Percentiles rank a stretch among this genome's conserved stretches.
Conservation (phyloP, 2,888 invertebrate genomes). For the Apeira syringaria region DNA sequence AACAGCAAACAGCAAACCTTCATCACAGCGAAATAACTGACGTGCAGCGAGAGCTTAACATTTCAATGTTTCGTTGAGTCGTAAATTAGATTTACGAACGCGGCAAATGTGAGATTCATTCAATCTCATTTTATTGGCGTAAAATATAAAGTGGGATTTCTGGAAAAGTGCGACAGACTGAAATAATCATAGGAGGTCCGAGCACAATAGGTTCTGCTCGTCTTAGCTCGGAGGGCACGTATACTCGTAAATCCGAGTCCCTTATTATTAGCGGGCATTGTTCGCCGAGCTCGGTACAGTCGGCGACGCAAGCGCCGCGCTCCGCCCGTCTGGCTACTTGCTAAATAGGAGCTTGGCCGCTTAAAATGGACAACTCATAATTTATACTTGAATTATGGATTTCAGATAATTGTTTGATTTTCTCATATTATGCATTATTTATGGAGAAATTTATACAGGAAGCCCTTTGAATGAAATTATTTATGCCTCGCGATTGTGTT, state of each 20-base stretch:
- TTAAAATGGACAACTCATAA: constrained; percentile 26
- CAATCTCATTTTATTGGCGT: constrained; percentile 50
- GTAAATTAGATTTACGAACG: constrained; percentile 57
- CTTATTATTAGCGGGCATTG: constrained; percentile 82
- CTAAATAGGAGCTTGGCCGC: constrained; percentile 18
- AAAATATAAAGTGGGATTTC: constrained; percentile 69
- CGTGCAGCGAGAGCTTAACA: constrained; percentile 37
- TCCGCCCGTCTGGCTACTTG: constrained; percentile 34
- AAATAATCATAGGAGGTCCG: constrained; percentile 82
- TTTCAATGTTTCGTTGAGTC: constrained; percentile 50
- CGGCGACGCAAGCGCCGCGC: constrained; percentile 42
- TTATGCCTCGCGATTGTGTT: constrained; percentile 18
- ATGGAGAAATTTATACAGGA: constrained; percentile 16
- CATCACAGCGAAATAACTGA: constrained; percentile 41
- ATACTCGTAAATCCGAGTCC: constrained; percentile 80
- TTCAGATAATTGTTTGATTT: constrained; percentile 18
- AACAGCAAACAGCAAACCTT: constrained; percentile 31
- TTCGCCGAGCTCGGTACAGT: constrained; percentile 71
- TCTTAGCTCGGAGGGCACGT: constrained; percentile 77
- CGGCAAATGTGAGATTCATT: constrained; percentile 57
- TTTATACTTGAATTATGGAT: constrained; percentile 25
- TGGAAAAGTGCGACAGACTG: constrained; percentile 71
- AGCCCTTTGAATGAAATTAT: constrained; percentile 8
- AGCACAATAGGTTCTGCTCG: constrained; percentile 77
- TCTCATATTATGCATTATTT: constrained; percentile 14